These are phyloP conservation scores for Aricia artaxerxes DNA, from an alignment of 2,888 invertebrate species.

Conservation along the genomic window DNA sequence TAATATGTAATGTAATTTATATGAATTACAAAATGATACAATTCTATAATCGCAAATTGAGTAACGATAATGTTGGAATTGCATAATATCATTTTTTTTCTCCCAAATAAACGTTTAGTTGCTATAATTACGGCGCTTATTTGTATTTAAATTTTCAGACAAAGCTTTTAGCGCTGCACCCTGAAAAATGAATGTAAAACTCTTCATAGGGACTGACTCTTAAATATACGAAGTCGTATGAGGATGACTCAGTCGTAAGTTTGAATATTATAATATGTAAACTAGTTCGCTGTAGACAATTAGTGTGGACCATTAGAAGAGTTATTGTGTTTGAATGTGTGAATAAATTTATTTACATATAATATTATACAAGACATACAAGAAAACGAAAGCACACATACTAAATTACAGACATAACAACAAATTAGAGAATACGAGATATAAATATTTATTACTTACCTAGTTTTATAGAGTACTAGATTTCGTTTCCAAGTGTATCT, in stretches of 20 bases:
- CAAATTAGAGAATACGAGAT: background rate
- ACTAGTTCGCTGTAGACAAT: conserved; percentile 71
- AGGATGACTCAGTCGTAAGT: conserved; percentile 77
- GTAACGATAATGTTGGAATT: too few relatives aligned
- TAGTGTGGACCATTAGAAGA: conserved; percentile 73
- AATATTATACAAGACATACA: background rate
- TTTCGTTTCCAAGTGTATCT: background rate
- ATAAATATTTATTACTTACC: background rate
- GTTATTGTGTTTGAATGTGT: conserved; percentile 53
- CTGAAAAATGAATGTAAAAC: conserved; percentile 1
- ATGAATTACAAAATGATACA: too few relatives aligned
- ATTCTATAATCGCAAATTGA: too few relatives aligned
- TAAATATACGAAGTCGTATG: conserved; percentile 65
- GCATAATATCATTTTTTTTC: too few relatives aligned
- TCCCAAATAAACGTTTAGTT: too few relatives aligned
- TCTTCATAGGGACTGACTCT: conserved; percentile 45
- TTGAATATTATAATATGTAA: conserved; percentile 78
- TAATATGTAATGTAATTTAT: too few relatives aligned
- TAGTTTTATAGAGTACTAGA: background rate
- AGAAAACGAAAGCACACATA: background rate
- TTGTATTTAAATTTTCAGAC: too few relatives aligned
- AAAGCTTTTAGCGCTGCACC: background rate
- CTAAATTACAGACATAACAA: background rate
- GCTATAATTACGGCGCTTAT: too few relatives aligned
- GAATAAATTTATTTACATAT: conserved; percentile 35